These are phyloP conservation scores for Drosophila miranda DNA, from an alignment of 1,140 invertebrate genomes.

Conservation along the genomic window DNA sequence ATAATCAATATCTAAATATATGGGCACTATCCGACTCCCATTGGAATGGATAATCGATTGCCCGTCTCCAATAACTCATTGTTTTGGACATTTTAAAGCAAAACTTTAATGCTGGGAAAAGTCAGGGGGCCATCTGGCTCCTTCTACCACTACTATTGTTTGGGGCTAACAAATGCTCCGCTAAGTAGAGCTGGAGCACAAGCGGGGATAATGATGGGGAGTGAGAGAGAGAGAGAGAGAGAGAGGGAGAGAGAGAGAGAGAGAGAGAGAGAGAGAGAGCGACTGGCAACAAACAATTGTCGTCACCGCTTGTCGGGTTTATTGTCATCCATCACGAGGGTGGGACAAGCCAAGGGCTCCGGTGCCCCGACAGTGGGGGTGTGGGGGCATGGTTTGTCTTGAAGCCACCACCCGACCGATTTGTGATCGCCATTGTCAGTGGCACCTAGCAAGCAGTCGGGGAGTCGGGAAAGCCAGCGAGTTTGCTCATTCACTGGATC, in stretches of 20 bases:
- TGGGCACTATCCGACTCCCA: too few species aligned
- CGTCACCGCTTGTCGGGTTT: constrained; percentile 52
- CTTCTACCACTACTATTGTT: constrained; percentile 26
- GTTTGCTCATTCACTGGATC: constrained; percentile 49
- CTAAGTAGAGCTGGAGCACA: constrained; percentile 18
- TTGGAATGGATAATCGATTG: too few species aligned
- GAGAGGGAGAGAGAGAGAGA: not conserved
- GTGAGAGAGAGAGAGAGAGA: too few species aligned
- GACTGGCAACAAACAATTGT: constrained; percentile 36
- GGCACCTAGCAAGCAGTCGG: constrained; percentile 25
- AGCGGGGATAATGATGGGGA: constrained; percentile 9
- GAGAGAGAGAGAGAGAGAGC: not conserved
- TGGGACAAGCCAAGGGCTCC: constrained; percentile 14
- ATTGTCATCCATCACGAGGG: constrained; percentile 51
- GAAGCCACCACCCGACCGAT: constrained; percentile 34
- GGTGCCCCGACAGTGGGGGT: too few species aligned
- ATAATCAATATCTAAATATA: too few species aligned
- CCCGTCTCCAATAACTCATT: too few species aligned
- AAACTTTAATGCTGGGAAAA: constrained; percentile 1
- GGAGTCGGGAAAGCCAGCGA: constrained; percentile 8
- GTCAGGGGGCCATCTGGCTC: constrained; percentile 6
- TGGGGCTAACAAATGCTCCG: constrained; percentile 19
- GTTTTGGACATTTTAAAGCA: not conserved
- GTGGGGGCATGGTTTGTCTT: constrained; percentile 26
- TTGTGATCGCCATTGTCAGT: constrained; percentile 46